Base-by-base conservation (phyloP, 2,113 vertebrate species). In the Sylvietta virens region DNA sequence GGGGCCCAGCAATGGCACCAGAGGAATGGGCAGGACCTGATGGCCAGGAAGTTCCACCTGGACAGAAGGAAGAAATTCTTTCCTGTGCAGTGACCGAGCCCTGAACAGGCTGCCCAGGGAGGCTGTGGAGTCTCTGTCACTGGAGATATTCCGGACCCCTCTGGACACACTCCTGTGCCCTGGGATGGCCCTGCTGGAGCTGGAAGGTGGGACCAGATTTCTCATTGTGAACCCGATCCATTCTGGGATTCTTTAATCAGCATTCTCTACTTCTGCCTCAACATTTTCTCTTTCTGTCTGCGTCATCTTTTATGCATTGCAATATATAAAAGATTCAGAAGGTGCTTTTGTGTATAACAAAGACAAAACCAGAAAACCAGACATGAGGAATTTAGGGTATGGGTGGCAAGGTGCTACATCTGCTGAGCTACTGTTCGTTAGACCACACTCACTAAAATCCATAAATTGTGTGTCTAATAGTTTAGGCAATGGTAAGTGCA, bases 91-190 rank as follows among this genome's bases (percentile, higher is more conserved):
- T 0, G 56, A 50, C 21, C 0, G 1, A 45, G 27, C 27, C 0
- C 21, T 13, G 60, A 48, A 13, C 3, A 21, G 44, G 0, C 0
- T 65, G 16, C 0, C 16, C 61, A 50, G 31, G 0, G 26, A 58
- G 21, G 21, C 0, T 76, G 31, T 37, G 31, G 37, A 21, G 24
- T 42, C 4, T 86, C 51, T 6, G 13, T 58, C 24, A 35, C 15
- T 44, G 37, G 45, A 33, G 33, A 28, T 4, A 33, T 33, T 60
- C 37, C 72, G 69, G 73, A 69, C 1, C 23, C 1, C 0, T 23
- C 28, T 69, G 39, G 45, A 37, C 7, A 6, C 27, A 37, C 1
- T 45, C 33, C 72, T 7, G 5, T 16, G 39, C 47, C 3, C 11
- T 12, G 64, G 64, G 33, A 45, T 45, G 28, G 15, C 61, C 24